A percentile compares a stretch with the other conserved stretches of the same genome.
phyloP scores from a whole-genome alignment of 2,113 vertebrate genomes.

The Vulpes vulpes region DNA sequence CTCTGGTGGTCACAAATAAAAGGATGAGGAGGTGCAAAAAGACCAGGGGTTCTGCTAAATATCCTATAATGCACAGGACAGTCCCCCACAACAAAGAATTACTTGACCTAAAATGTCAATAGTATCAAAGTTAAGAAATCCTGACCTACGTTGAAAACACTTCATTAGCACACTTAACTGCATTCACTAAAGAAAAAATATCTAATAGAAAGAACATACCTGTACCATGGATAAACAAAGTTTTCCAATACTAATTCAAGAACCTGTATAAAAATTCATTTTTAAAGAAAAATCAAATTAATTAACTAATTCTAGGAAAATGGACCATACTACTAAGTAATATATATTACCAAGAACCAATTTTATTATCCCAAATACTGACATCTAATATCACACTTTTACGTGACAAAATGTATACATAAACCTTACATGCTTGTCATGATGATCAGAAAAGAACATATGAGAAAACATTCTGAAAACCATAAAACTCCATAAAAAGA shows the following conservation, averaged over 20 bases:
- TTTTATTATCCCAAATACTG: constrained; percentile 51
- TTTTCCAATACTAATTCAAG: constrained; percentile 98
- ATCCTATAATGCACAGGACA: not conserved
- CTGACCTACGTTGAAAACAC: not conserved
- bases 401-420: not conserved
- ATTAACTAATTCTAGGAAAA: constrained; percentile 61
- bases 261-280: constrained; percentile 88
- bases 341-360: constrained; percentile 36
- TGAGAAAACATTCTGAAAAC: constrained; percentile 21
- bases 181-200: constrained; percentile 13
- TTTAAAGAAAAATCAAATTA: constrained; percentile 67
- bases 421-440: not conserved
- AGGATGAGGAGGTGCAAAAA: not conserved
- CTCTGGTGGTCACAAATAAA: not conserved
- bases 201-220: constrained; percentile 88
- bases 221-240: constrained; percentile 98
- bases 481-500: constrained; percentile 41
- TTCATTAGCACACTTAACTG: not conserved
- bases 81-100: not conserved
- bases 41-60: not conserved
- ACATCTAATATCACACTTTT: not conserved
- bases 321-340: constrained; percentile 27
- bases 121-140: constrained; percentile 12
- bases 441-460: constrained; percentile 17
- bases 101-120: constrained; percentile 14